Conservation (phyloP, 1,140 invertebrate genomes). For the Drosophila ambigua region DNA sequence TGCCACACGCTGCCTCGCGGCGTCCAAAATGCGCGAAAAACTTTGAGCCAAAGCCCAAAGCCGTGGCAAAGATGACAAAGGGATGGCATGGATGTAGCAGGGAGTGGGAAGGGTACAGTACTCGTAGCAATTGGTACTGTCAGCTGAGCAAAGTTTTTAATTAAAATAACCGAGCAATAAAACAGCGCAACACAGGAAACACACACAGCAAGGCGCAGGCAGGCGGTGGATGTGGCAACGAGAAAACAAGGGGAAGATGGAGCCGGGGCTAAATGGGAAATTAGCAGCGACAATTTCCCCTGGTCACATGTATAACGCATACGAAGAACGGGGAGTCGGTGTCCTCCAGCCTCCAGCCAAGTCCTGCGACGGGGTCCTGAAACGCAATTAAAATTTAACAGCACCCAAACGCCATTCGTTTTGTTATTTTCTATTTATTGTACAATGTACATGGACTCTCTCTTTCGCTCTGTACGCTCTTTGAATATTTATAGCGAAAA, state of each 20-base stretch:
- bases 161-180: slow-evolving; percentile 81
- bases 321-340: slow-evolving; percentile 35
- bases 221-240: neutral
- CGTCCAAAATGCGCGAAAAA: slow-evolving; percentile 56
- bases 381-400: slow-evolving; percentile 74
- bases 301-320: slow-evolving; percentile 45
- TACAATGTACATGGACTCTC: neutral
- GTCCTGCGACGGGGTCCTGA: slow-evolving; percentile 15
- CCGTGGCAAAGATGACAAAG: slow-evolving; percentile 2
- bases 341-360: neutral
- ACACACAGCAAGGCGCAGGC: neutral
- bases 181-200: slow-evolving; percentile 56
- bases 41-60: slow-evolving; percentile 28
- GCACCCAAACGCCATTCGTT: slow-evolving; percentile 40
- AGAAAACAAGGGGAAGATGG: neutral
- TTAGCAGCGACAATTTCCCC: slow-evolving; percentile 63
- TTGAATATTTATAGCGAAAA: slow-evolving; percentile 55
- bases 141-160: slow-evolving; percentile 75
- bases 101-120: neutral
- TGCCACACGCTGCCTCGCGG: slow-evolving; percentile 45
- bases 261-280: slow-evolving; percentile 40
- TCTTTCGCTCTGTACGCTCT: slow-evolving; percentile 15
- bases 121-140: slow-evolving; percentile 62
- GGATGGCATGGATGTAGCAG: slow-evolving; percentile 6
- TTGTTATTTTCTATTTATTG: slow-evolving; percentile 35